Conservation (phyloP, 2,113 vertebrate species). For the Stercorarius parasiticus region DNA sequence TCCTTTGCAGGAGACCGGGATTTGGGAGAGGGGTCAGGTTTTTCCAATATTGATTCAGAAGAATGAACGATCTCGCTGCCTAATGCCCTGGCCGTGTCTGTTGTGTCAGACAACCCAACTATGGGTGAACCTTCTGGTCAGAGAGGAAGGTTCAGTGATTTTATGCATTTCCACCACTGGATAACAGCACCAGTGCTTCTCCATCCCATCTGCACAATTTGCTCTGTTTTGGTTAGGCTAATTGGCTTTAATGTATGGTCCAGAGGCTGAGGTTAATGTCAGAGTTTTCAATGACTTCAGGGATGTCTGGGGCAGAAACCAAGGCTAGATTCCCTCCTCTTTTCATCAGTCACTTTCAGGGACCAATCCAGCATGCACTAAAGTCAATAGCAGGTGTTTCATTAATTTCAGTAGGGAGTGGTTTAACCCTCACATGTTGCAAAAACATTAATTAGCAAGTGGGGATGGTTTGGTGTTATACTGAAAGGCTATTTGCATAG, state of each 20-base stretch:
- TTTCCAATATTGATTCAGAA: background rate
- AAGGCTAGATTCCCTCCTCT: background rate
- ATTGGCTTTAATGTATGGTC: background rate
- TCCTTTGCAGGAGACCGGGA: background rate
- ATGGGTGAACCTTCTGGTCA: background rate
- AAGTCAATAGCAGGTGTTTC: background rate
- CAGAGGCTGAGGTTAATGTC: background rate
- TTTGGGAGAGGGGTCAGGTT: accelerated
- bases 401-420: background rate
- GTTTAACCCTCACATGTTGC: background rate
- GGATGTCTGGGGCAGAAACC: background rate
- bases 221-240: background rate
- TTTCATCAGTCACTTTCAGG: background rate
- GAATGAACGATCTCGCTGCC: background rate
- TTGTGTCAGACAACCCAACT: background rate
- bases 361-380: background rate
- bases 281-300: background rate
- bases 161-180: background rate
- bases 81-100: accelerated
- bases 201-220: background rate
- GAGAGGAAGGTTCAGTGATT: background rate
- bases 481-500: background rate
- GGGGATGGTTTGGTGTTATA: background rate
- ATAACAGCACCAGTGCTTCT: background rate
- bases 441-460: background rate